Conservation (phyloP, 1,140 invertebrate species). For the Acromyrmex echinatior region DNA sequence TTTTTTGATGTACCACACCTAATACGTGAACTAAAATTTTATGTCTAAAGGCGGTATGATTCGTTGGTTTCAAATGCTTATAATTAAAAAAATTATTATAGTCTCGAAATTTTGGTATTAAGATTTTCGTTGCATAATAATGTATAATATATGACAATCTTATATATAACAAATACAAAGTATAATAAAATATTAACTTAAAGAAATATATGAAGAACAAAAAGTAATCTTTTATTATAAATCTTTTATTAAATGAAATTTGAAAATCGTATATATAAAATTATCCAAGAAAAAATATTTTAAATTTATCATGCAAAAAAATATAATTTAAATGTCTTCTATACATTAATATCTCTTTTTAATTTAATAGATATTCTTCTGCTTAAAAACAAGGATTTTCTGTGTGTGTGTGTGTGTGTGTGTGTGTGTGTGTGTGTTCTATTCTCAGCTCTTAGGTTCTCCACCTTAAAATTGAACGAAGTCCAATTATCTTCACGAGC, state of each 20-base stretch:
- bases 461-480: background rate
- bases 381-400: background rate
- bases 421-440: background rate
- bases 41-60: too few relatives aligned
- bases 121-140: too few relatives aligned
- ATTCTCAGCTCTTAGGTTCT: background rate
- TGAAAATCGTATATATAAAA: background rate
- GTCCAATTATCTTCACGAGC: background rate
- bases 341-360: background rate
- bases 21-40: too few relatives aligned
- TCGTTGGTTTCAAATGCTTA: too few relatives aligned
- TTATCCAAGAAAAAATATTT: background rate
- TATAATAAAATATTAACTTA: background rate
- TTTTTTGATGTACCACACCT: too few relatives aligned
- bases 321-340: background rate
- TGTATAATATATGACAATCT: too few relatives aligned
- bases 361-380: background rate
- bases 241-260: background rate
- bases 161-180: background rate
- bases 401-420: background rate
- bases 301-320: background rate
- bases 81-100: too few relatives aligned
- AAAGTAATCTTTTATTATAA: background rate
- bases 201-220: background rate
- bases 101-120: too few relatives aligned